Percentiles rank a stretch among this genome's conserved stretches.
phyloP scores from a whole-genome alignment of 2,113 vertebrate species.

The Aegithalos caudatus region DNA sequence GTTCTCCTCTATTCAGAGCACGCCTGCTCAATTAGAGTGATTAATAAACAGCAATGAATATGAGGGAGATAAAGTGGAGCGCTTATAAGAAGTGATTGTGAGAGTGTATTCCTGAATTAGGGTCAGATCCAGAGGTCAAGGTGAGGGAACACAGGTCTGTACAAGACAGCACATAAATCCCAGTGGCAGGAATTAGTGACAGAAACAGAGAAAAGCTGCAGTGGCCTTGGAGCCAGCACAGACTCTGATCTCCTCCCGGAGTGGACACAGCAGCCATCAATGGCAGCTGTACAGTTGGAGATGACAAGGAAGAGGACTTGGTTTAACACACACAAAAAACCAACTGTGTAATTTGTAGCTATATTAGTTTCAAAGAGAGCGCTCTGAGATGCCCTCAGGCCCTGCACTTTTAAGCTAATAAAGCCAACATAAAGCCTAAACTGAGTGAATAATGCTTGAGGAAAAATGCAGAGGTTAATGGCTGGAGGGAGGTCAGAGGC shows the following conservation, averaged over 20 bases:
- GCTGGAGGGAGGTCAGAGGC: not conserved
- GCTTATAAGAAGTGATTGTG: not conserved
- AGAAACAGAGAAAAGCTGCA: not conserved
- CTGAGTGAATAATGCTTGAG: not conserved
- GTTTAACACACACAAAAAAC: not conserved
- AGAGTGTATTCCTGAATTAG: not conserved
- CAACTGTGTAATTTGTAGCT: not conserved
- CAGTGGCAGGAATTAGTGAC: not conserved
- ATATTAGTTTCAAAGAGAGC: not conserved
- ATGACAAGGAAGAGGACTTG: not conserved
- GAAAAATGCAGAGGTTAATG: not conserved
- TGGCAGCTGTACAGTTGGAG: not conserved
- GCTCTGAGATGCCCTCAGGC: not conserved
- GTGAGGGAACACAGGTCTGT: not conserved
- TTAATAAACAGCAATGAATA: not conserved
- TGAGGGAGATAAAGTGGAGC: not conserved
- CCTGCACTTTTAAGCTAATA: not conserved
- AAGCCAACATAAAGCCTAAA: not conserved
- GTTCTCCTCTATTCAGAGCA: not conserved
- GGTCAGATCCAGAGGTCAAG: not conserved
- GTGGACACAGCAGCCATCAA: not conserved
- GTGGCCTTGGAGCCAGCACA: not conserved
- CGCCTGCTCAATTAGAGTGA: not conserved
- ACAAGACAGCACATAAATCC: not conserved
- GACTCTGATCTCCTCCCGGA: not conserved